Evolutionary conservation across 2,888 invertebrate species (phyloP), one percentile per base, ranked within the genome.

Genomic region (Epistrophe eligans): DNA sequence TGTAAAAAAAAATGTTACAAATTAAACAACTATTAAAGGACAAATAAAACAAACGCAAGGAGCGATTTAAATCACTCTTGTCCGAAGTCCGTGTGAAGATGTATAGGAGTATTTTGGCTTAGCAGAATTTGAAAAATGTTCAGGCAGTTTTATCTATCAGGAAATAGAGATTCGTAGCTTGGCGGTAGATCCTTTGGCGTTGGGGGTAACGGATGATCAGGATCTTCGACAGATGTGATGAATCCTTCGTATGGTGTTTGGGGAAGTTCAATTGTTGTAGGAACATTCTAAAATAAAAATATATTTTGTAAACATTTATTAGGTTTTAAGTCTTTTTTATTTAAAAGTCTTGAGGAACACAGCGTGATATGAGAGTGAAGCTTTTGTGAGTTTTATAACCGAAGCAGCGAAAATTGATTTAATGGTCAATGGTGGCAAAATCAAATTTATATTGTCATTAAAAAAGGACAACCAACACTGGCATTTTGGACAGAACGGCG

Each of bases 161-260:
- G 92, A 88, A 92, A 92, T 7, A 92, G 89, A 7, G 92, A 92
- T 88, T 92, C 92, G 84, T 92, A 92, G 77, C 92, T 92, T 70
- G 92, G 92, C 28, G 92, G 92, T 76, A 92, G 89, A 90, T 92
- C 92, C 88, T 92, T 92, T 57, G 92, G 91, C 17, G 92, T 91
- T 73, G 90, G 89, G 24, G 90, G 91, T 77, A 90, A 89, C 40
- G 89, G 90, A 71, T 89, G 89, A 58, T 89, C 87, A 17, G 88
- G 89, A 40, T 89, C 89, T 38, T 89, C 71, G 17, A 89, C 82
- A 0, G 84, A 81, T 43, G 81, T 84, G 52, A 89, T 71, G n/a
- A 88, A 89, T 38, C 80, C 89, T 45, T 89, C 90, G 62, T 89
- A 90, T 17, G 89, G 70, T 2, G 90, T 88, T 9, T 89, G 79